Base-by-base conservation (phyloP, 2,113 vertebrate species). In the Mesocricetus auratus region DNA sequence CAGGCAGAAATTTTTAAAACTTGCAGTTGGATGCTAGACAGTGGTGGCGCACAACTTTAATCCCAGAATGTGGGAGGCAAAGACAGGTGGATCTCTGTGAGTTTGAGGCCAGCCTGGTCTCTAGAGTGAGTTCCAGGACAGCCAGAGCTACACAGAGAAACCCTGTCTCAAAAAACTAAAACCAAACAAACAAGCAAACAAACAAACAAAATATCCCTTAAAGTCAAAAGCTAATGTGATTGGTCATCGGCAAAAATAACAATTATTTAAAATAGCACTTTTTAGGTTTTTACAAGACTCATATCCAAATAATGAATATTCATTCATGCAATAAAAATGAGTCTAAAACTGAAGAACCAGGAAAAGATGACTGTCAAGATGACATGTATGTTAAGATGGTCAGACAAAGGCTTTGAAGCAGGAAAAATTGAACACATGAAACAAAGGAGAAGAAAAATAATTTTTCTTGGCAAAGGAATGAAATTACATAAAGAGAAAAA, bases 201-300 rank as follows among this genome's bases (percentile, higher is more conserved):
- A 50, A 50, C 50, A 50, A 53, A 53, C 50, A 56, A 56, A 56
- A 47, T 13, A 56, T 56, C 53, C 53, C 53, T 56, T 56, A 12
- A 1, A 79, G 1, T 88, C 66, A n/a, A 86, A 94, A 92, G 91
- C 39, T 96, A 90, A 83, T 45, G 58, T 69, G 58, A 64, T 60
- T 89, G 62, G 68, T 93, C 62, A 81, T 36, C 39, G 78, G 75
- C 22, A 90, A 74, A 96, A 96, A 86, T 33, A 94, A 64, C 39
- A 95, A 94, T 81, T 56, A 53, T 81, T 81, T n/a, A 81, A 81
- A 50, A n/a, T 81, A 81, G n/a, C 53, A 58, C 50, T 56, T 58
- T 81, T 24, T 60, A 58, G 42, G 86, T 71, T 95, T 92, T 89
- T 85, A 88, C 45, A 93, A 33, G 15, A 93, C 92, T 93, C n/a